These are phyloP conservation scores for Sapayoa aenigma DNA, from an alignment of 2,113 vertebrate species.

Conservation along the genomic window DNA sequence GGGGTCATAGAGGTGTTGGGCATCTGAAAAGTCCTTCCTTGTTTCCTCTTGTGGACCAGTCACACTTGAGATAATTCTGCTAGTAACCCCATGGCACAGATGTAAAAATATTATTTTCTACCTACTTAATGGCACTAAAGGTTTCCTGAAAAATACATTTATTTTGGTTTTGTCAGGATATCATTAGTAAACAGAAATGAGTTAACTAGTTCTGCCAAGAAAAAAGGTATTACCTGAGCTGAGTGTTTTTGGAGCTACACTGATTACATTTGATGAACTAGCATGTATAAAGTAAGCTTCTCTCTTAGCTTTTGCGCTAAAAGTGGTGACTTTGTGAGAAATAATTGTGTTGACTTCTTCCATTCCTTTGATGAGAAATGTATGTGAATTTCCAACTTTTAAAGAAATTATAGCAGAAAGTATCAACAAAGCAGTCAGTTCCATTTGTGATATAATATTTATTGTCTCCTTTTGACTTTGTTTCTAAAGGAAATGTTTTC, in stretches of 20 bases:
- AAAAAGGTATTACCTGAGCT: background rate
- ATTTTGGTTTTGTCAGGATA: background rate
- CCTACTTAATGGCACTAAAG: background rate
- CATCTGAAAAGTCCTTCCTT: background rate
- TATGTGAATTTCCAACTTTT: background rate
- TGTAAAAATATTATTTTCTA: background rate
- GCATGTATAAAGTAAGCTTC: background rate
- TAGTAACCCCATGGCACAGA: background rate
- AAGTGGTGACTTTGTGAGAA: background rate
- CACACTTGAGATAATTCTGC: background rate
- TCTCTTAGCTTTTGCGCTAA: background rate
- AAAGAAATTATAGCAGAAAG: background rate
- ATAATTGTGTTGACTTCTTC: no score
- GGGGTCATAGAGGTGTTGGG: no score
- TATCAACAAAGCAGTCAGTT: background rate
- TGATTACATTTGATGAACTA: background rate
- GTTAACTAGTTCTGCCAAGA: background rate
- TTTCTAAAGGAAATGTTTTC: background rate
- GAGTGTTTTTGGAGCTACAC: background rate
- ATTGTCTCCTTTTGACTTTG: background rate
- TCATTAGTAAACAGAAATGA: background rate
- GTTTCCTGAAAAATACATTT: background rate
- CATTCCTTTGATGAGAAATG: background rate
- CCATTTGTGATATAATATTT: background rate
- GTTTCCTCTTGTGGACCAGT: background rate